Base-by-base conservation (phyloP, 1,140 invertebrate genomes). In the Cherax quadricarinatus region DNA sequence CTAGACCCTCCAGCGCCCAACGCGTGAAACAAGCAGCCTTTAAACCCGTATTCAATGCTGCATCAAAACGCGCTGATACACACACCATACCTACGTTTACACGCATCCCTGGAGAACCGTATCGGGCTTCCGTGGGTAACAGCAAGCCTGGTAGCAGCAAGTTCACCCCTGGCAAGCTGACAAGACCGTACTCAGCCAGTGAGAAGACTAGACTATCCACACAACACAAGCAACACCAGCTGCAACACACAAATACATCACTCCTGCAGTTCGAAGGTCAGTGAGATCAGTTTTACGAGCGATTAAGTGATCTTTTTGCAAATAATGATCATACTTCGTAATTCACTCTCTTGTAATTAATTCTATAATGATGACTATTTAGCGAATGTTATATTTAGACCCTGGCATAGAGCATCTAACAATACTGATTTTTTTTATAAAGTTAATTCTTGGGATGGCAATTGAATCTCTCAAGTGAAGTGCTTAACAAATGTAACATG, bases 1-100 rank as follows among this genome's bases (percentile, higher is more conserved):
- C 88, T 9, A 49, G 88, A 18, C 88, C 88, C 18, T 89, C 88
- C 16, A 89, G 88, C 18, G 88, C 88, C 24, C 88, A 89, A 21
- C 62, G 88, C 16, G 80, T 75, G 0, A 66, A 66, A n/a, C 62
- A 86, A 49, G 84, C 6, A 49, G 14, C 6, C 24, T 24, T 24
- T 16, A 75, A 51, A 66, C 41, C 84, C 6, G 24, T 7, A 16
- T 75, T 86, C 66, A 48, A 75, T 10, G 16, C 48, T 14, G 51
- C 16, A 14, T 66, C 62, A 16, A 53, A 24, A n/a, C 81, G 51
- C 16, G 24, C 7, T 14, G 62, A 66, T 66, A 21, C 62, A 18
- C 12, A 51, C 4, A 70, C 14, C n/a, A 24, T 4, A 12, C 78
- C 78, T 81, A n/a, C 48, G 9, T 89, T 82, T 57, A 73, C 80